Evolutionary conservation across 2,113 vertebrate species (phyloP), one percentile per base, ranked within the genome.

Genomic region (Datnioides undecimradiatus): DNA sequence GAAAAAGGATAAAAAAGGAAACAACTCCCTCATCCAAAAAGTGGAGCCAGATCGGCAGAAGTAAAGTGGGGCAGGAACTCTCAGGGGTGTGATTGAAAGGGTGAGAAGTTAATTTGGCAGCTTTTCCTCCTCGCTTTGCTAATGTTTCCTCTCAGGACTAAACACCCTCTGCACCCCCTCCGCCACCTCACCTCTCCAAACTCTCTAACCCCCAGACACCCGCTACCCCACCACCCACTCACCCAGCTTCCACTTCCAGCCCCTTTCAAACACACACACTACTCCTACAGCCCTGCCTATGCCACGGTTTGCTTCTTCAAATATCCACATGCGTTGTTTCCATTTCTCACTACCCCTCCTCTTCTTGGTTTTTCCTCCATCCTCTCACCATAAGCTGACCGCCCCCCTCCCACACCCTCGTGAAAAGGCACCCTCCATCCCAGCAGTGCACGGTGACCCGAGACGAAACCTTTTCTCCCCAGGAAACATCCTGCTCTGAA

Each of bases 31-130:
- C 76, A 63, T 87, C 83, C 80, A 87, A 85, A 86, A 88, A 96
- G 93, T 90, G 87, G 92, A 96, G 95, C 93, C 95, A 93, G 92
- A 95, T 95, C 94, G 92, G 95, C 95, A 95, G 92, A 95, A 94
- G 96, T 95, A 96, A 93, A 96, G 95, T 95, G 96, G 91, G 94
- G 94, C 95, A 95, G 96, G 96, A 97, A 98, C 96, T 96, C 97
- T 98, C 97, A 95, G 94, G 97, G 97, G 98, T 97, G 97, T 98
- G 98, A 98, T 99, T 98, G 97, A 98, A 97, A 97, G 97, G 97
- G 97, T 98, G 97, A 98, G 97, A 98, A 98, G 97, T 98, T 99
- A 98, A 99, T 99, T 98, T 98, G 98, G 97, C 97, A 97, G 96
- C 95, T 97, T 98, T 95, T 96, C 97, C 96, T 98, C 95, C 96